Percentiles rank a stretch among this genome's conserved stretches.
Evolutionary conservation across 2,797 vertebrate species (phyloP).

Genomic region (Sarcophilus harrisii): DNA sequence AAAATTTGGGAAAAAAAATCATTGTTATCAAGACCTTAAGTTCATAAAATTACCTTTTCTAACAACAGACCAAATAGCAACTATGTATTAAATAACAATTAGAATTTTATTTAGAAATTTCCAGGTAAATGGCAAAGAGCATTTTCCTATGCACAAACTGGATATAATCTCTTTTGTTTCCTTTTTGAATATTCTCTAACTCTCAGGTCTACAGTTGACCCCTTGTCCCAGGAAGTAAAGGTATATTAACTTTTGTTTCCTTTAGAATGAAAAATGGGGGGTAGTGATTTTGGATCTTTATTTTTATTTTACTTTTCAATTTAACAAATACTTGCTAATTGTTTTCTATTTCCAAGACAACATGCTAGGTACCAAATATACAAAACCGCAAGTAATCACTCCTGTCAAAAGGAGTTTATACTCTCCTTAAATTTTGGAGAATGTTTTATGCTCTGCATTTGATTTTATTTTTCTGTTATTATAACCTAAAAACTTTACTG

Average conservation of each 20-base stretch:
- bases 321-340: neutral
- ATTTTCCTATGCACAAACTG: neutral
- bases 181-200: neutral
- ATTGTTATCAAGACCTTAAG: neutral
- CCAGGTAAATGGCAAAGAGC: neutral
- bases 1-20: neutral
- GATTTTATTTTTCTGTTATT: neutral
- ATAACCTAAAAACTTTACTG: neutral
- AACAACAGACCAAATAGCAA: neutral
- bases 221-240: neutral
- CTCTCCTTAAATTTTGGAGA: neutral
- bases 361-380: neutral
- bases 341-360: neutral
- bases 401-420: neutral
- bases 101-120: neutral
- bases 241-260: neutral
- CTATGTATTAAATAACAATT: neutral
- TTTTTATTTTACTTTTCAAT: neutral
- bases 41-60: no score
- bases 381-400: neutral
- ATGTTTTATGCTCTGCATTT: neutral
- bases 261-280: neutral
- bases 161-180: neutral
- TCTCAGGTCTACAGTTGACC: neutral
- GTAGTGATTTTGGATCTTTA: neutral